Evolutionary conservation across 1,140 invertebrate genomes (phyloP), one percentile per base, ranked within the genome.

Genomic region (Ectropis grisescens): DNA sequence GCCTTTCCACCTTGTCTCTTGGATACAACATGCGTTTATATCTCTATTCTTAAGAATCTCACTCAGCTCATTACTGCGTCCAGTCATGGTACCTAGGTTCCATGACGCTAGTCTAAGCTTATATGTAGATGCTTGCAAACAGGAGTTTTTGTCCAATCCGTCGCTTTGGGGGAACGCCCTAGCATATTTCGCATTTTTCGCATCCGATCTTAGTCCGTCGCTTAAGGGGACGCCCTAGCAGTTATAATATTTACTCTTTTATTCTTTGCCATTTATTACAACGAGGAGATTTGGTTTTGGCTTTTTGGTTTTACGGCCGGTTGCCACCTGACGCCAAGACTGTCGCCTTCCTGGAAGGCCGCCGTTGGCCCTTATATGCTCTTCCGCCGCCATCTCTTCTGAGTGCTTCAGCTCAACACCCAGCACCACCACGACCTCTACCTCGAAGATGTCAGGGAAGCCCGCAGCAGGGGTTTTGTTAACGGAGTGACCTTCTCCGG

Each of bases 261-360:
- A n/a, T n/a, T n/a, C n/a, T n/a, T n/a, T n/a, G n/a, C n/a, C n/a
- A n/a, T n/a, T n/a, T n/a, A n/a, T n/a, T n/a, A n/a, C n/a, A n/a
- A n/a, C n/a, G n/a, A n/a, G n/a, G n/a, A n/a, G n/a, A n/a, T n/a
- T n/a, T n/a, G n/a, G n/a, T n/a, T n/a, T n/a, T n/a, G n/a, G n/a
- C n/a, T n/a, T n/a, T n/a, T n/a, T n/a, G n/a, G n/a, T n/a, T 42
- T 48, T 48, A 42, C 28, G 37, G 46, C 40, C 39, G 45, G 40
- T n/a, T 39, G 33, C 30, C 40, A 42, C 40, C 44, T 47, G 37
- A 47, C 44, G 33, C 43, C 37, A 40, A 46, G 36, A 11, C 14
- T 8, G 32, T 41, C 1, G 9, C 25, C 23, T 25, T 23, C 7
- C 8, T 4, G 16, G 16, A 27, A 29, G 38, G 39, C 45, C 29